phyloP scores from a whole-genome alignment of 2,797 vertebrate genomes.

The Leucoraja ocellata region DNA sequence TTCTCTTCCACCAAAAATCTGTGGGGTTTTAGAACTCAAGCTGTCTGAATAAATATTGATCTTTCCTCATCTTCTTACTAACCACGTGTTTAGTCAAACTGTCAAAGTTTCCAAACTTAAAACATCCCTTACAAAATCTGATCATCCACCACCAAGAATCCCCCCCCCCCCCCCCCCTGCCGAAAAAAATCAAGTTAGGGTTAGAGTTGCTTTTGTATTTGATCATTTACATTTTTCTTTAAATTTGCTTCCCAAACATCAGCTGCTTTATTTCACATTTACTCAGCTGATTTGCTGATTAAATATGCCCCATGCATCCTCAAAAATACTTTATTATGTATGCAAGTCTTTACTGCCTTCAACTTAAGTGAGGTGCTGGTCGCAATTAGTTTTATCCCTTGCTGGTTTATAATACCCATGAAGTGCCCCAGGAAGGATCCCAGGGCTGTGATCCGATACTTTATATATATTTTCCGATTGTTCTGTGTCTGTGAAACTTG shows the following conservation, averaged over 20 bases:
- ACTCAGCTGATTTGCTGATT: neutral
- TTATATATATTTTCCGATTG: neutral
- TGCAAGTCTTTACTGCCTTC: neutral
- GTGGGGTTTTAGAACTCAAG: no score
- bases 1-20: no score
- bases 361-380: neutral
- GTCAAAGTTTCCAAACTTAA: no score
- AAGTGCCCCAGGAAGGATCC: neutral
- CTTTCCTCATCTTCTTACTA: neutral
- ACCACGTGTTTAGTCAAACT: neutral
- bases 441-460: neutral
- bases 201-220: neutral
- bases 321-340: neutral
- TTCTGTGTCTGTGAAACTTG: neutral
- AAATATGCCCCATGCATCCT: neutral
- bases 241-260: neutral
- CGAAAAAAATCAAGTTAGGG: no score
- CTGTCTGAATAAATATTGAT: no score
- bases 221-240: neutral
- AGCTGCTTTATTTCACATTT: no score
- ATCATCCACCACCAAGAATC: no score
- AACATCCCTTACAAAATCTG: no score
- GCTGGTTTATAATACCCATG: neutral
- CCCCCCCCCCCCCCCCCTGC: no score
- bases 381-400: neutral